Conservation (phyloP, 1,140 invertebrate genomes). For the Vollenhovia emeryi region DNA sequence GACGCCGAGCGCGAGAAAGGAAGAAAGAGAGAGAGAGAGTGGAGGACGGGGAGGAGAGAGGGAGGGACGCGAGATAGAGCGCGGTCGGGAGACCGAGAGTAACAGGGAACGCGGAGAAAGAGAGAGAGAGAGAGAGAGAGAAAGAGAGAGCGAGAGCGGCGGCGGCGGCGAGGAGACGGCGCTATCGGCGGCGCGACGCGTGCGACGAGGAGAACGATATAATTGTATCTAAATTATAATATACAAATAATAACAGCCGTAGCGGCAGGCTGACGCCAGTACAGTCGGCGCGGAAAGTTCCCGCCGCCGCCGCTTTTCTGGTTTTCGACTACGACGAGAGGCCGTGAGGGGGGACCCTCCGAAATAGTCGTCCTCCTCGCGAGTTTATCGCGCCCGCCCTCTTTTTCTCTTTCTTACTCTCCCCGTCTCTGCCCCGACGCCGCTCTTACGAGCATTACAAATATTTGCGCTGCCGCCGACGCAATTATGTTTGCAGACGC, state of each 20-base stretch:
- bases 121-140: slow-evolving; percentile 28
- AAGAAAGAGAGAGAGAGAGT: not conserved
- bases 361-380: slow-evolving; percentile 28
- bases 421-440: not conserved
- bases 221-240: slow-evolving; percentile 86
- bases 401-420: slow-evolving; percentile 13
- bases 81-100: slow-evolving; percentile 47
- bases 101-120: slow-evolving; percentile 27
- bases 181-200: slow-evolving; percentile 55
- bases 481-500: slow-evolving; percentile 53
- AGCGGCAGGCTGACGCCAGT: slow-evolving; percentile 84
- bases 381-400: slow-evolving; percentile 37
- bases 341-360: not conserved
- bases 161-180: slow-evolving; percentile 33
- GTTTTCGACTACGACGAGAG: slow-evolving; percentile 8
- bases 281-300: slow-evolving; percentile 82
- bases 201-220: slow-evolving; percentile 81
- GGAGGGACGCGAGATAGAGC: slow-evolving; percentile 24
- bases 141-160: slow-evolving; percentile 27
- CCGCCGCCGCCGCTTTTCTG: slow-evolving; percentile 35
- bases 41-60: not conserved
- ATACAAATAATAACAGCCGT: slow-evolving; percentile 86
- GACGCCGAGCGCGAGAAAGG: slow-evolving; percentile 23
- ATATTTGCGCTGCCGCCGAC: slow-evolving; percentile 54
- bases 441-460: slow-evolving; percentile 50